Percentiles rank a stretch among this genome's conserved stretches.
Conservation (phyloP, 2,888 invertebrate genomes). For the Drosophila quinaria region DNA sequence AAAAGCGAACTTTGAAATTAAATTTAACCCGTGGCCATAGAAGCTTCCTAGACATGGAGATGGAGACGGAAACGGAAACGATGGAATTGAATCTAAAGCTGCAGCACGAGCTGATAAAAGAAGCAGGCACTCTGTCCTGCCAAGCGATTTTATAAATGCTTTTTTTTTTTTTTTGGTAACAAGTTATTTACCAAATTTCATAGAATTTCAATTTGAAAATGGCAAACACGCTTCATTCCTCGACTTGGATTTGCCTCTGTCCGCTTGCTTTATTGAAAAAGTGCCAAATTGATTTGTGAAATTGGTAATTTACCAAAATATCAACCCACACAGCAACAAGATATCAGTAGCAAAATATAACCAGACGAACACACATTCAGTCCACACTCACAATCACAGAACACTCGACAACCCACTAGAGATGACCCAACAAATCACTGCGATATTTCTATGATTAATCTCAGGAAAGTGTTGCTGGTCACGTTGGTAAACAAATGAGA, state of each 20-base stretch:
- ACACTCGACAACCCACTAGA: constrained; percentile 21
- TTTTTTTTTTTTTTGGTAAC: constrained; percentile 34
- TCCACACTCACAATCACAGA: constrained; percentile 1
- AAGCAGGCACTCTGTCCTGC: background rate
- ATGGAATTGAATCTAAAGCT: constrained; percentile 3
- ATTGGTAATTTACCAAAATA: constrained; percentile 72
- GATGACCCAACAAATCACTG: constrained; percentile 24
- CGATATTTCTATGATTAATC: background rate
- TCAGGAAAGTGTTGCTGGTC: no score
- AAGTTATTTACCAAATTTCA: constrained; percentile 41
- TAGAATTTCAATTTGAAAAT: constrained; percentile 71
- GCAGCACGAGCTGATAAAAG: background rate
- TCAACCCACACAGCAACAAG: constrained; percentile 17
- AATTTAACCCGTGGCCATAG: constrained; percentile 71
- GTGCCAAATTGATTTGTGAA: constrained; percentile 64
- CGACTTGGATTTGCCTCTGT: background rate
- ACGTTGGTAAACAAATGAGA: no score
- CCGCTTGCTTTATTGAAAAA: constrained; percentile 45
- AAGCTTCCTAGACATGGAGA: no score
- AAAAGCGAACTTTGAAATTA: constrained; percentile 74
- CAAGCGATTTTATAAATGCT: constrained; percentile 42
- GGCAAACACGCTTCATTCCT: constrained; percentile 26
- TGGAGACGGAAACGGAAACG: background rate
- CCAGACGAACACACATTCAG: constrained; percentile 8
- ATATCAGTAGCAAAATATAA: background rate